Conservation (phyloP, 2,797 vertebrate species). For the Zalophus californianus region DNA sequence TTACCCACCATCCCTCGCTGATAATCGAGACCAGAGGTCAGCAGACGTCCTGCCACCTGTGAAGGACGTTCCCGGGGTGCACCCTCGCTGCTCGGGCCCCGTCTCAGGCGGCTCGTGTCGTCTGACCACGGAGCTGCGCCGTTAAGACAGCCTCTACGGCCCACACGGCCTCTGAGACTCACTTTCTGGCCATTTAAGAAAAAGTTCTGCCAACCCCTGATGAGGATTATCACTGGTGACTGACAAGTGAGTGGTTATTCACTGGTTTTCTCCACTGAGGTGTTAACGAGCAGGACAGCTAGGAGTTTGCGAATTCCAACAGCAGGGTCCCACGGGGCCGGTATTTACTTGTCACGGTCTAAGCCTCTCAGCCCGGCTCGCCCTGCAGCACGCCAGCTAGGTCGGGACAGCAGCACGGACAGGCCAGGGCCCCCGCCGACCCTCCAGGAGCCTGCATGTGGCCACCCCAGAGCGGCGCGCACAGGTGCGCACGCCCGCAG, state of each 20-base stretch:
- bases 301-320: not conserved
- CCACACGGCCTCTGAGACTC: not conserved
- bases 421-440: not conserved
- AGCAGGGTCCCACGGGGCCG: not conserved
- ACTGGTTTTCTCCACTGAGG: not conserved
- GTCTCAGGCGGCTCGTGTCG: rapidly evolving
- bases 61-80: not conserved
- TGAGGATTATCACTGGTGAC: no score
- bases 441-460: not conserved
- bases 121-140: not conserved
- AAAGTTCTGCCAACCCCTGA: not conserved
- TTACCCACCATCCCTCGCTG: no score
- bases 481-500: not conserved
- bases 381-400: rapidly evolving
- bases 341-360: not conserved
- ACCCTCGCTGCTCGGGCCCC: rapidly evolving
- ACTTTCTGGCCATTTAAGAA: not conserved
- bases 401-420: no score
- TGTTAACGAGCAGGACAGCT: not conserved
- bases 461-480: not conserved
- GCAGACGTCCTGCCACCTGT: not conserved
- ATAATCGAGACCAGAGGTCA: not conserved
- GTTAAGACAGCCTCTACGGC: rapidly evolving
- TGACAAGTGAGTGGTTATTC: not conserved
- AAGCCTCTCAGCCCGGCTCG: rapidly evolving